Conservation (phyloP, 2,797 vertebrate species). For the Myotis vivesi region DNA sequence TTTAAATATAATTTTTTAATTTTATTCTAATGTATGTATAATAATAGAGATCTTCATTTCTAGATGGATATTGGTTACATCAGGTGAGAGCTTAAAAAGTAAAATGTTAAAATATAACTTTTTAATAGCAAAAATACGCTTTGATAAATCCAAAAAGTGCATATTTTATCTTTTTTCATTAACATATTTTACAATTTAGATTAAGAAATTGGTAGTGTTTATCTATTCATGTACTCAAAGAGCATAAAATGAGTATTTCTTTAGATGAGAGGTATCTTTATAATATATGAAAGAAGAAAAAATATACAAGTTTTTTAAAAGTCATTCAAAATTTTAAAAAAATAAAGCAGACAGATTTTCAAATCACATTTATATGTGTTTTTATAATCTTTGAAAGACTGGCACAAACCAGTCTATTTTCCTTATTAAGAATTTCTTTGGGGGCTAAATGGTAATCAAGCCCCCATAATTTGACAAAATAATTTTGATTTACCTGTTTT, state of each 20-base stretch:
- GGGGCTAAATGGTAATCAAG: background rate
- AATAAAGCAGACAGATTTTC: background rate
- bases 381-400: constrained; percentile 11
- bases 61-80: background rate
- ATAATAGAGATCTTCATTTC: constrained; percentile 38
- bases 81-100: constrained; percentile 35
- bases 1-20: constrained; percentile 41
- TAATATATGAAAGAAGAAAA: background rate
- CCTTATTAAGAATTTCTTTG: background rate
- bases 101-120: constrained; percentile 46
- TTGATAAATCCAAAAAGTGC: constrained; percentile 38
- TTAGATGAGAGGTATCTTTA: background rate
- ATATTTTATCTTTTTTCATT: constrained; percentile 33
- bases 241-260: background rate
- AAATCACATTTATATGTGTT: background rate
- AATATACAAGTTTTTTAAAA: constrained; percentile 26
- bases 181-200: constrained; percentile 12
- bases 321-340: background rate
- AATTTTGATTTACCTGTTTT: background rate
- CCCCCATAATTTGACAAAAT: background rate
- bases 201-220: constrained; percentile 20
- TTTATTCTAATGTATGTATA: constrained; percentile 27
- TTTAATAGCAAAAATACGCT: constrained; percentile 58
- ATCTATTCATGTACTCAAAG: background rate
- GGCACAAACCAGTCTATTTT: background rate